Evolutionary conservation across 2,888 invertebrate species (phyloP), one percentile per base, ranked within the genome.

Genomic region (Caenorhabditis wallacei): DNA sequence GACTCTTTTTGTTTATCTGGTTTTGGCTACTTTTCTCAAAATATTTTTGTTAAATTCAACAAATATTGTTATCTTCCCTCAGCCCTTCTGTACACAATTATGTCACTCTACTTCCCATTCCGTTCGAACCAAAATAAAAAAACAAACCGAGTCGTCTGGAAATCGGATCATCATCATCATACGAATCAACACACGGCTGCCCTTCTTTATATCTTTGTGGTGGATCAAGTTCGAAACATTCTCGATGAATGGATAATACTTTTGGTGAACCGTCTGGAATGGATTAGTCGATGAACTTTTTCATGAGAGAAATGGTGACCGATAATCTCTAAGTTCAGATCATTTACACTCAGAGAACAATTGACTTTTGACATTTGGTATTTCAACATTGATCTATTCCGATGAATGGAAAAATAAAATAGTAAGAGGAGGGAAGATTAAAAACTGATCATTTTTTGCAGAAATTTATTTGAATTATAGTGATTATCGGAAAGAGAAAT

Each of bases 191-290:
- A 43, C 82, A 82, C 20, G 40, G 71, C 5, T 69, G 46, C 1
- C 66, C 71, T 18, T 57, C 43, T 40, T 37, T 26, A 10, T 35
- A 26, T 40, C 53, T 48, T 2, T n/a, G 40, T 30, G 78, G 78
- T 1, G 68, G 82, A 35, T 74, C 46, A 16, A 64, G 63, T 51
- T 78, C 82, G 46, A 51, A 79, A 51, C 82, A 82, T 51, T 82
- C 82, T 7, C 82, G 78, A 69, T 82, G 82, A 54, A 82, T 79
- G 13, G 78, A 78, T 40, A 82, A 37, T 22, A 82, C 71, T 51
- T 78, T 66, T 7, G 76, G 82, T 3, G 70, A 13, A 10, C 78
- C 74, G 35, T 78, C 82, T 82, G 57, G 13, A 82, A 70, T 43
- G 18, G 48, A 48, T 59, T 68, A 46, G 66, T 69, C 69, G 40